Base-by-base conservation (phyloP, 2,888 invertebrate genomes). In the Electrophaes corylata region DNA sequence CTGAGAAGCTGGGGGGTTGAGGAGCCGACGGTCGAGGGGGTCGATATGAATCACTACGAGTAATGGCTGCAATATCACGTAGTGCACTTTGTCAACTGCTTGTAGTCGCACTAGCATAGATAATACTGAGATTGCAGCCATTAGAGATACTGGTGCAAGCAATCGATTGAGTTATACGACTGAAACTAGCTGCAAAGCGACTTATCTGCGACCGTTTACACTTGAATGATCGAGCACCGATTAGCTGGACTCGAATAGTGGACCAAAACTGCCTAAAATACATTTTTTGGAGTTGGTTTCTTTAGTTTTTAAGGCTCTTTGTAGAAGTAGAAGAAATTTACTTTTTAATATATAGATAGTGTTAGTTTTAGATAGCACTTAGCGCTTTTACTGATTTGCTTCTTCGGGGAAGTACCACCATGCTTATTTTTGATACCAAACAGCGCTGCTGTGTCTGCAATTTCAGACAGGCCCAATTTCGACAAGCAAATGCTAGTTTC, bases 61-160 rank as follows among this genome's bases (percentile, higher is more conserved):
- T 91, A 91, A 91, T 90, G 90, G 90, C 85, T 84, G 87, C 88
- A 91, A 90, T 91, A 91, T 89, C 91, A 91, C 91, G 91, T 91
- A 91, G 84, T 88, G 91, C 89, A 91, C 88, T 91, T 91, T 91
- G 91, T 91, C 91, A 91, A 88, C 89, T 84, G 87, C 80, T 86
- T 89, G 88, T 86, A 86, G 88, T 86, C 85, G 82, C 82, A 81
- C 83, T 84, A 75, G 87, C 88, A 88, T 87, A 89, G 89, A 90
- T 89, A 89, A 87, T 85, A 78, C 75, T 69, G 81, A 86, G 85
- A 88, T 88, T 83, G 86, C 74, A 77, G 71, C 73, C 75, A 72
- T 72, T 77, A 74, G 79, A 79, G 82, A 79, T 84, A 81, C 76
- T 55, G 53, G 49, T 55, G 77, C 73, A 72, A 75, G 76, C 75